Conservation (phyloP, 2,888 invertebrate species). For the Lochmaea crataegi region DNA sequence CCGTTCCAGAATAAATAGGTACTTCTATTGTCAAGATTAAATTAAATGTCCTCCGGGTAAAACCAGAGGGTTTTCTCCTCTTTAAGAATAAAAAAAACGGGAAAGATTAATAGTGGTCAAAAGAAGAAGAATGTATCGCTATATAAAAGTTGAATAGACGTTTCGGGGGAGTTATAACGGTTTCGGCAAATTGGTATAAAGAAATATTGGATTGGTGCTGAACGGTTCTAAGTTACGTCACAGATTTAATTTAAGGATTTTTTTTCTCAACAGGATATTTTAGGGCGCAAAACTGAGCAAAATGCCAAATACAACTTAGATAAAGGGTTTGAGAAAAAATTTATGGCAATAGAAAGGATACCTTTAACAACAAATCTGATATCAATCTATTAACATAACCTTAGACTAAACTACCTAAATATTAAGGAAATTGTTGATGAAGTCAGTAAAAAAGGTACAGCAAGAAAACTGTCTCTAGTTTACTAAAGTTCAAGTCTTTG, state of each 20-base stretch:
- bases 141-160: slow-evolving; percentile 26
- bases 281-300: neutral
- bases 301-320: too few species aligned
- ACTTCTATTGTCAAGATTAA: slow-evolving; percentile 38
- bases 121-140: slow-evolving; percentile 25
- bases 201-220: slow-evolving; percentile 18
- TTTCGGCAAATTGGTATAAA: slow-evolving; percentile 17
- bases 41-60: slow-evolving; percentile 29
- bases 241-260: neutral
- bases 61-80: slow-evolving; percentile 21
- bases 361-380: too few species aligned
- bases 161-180: slow-evolving; percentile 21
- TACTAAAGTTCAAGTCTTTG: too few species aligned
- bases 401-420: too few species aligned
- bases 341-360: too few species aligned
- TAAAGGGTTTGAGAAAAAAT: too few species aligned
- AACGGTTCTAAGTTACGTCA: neutral
- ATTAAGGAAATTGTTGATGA: too few species aligned
- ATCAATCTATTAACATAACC: too few species aligned
- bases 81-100: slow-evolving; percentile 18
- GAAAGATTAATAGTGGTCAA: slow-evolving; percentile 35
- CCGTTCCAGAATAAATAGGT: slow-evolving; percentile 29
- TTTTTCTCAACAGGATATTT: neutral
- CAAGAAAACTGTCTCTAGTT: too few species aligned
- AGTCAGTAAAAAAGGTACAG: too few species aligned